Conservation (phyloP, 2,797 vertebrate species). For the Scyliorhinus canicula region DNA sequence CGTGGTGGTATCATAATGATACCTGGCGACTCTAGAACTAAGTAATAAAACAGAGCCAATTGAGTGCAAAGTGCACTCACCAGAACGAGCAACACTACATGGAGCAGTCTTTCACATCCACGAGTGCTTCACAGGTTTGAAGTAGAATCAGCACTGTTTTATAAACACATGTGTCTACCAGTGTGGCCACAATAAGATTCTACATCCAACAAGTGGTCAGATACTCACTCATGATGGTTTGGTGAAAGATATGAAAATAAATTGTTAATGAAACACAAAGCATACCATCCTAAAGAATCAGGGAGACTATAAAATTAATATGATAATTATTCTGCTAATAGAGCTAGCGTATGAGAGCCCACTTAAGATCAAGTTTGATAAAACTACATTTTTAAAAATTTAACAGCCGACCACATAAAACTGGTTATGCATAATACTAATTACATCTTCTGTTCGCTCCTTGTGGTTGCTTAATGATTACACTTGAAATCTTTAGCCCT, state of each 20-base stretch:
- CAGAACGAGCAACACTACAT: too few relatives aligned
- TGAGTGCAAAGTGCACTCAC: too few relatives aligned
- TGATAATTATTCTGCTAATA: slow-evolving; percentile 17
- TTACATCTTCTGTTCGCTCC: not conserved
- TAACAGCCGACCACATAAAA: not conserved
- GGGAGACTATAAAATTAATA: not conserved
- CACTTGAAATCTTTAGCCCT: not conserved
- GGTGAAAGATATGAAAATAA: not conserved
- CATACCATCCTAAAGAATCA: not conserved
- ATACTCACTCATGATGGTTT: not conserved
- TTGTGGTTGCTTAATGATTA: slow-evolving; percentile 3
- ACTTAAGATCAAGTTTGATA: slow-evolving; percentile 30
- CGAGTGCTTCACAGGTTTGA: not conserved
- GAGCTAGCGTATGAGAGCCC: slow-evolving; percentile 4
- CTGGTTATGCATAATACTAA: not conserved
- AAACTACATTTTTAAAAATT: slow-evolving; percentile 15
- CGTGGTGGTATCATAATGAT: too few relatives aligned
- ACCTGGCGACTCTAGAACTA: too few relatives aligned
- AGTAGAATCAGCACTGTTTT: not conserved
- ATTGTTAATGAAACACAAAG: not conserved
- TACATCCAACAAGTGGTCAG: not conserved
- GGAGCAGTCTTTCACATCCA: not conserved
- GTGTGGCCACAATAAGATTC: not conserved
- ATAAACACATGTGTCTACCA: not conserved
- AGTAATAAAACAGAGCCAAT: too few relatives aligned